These are phyloP conservation scores for Calephelis perditalis DNA, from an alignment of 2,888 invertebrate species.

Conservation along the genomic window DNA sequence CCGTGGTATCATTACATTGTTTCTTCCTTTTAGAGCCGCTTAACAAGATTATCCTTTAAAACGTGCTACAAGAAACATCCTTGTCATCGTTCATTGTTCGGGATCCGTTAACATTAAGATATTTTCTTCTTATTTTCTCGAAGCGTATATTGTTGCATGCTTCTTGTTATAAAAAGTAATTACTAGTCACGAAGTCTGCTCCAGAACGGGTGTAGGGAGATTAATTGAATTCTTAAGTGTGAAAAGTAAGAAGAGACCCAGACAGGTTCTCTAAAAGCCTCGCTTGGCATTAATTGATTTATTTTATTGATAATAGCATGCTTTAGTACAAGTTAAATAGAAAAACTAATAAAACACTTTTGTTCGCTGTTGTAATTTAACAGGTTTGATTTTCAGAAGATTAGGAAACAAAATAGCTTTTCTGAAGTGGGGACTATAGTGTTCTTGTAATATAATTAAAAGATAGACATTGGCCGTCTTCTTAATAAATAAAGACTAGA, in stretches of 20 bases:
- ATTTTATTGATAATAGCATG: constrained; percentile 5
- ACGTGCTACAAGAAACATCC: constrained; percentile 39
- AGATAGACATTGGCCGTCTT: too few relatives aligned
- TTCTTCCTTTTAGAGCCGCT: constrained; percentile 21
- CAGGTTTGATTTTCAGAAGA: too few relatives aligned
- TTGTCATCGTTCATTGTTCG: constrained; percentile 54
- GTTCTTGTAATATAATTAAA: too few relatives aligned
- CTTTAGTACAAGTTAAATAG: background rate
- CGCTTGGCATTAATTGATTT: constrained; percentile 8
- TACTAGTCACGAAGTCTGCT: constrained; percentile 65
- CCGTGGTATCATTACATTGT: constrained; percentile 26
- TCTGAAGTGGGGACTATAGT: too few relatives aligned
- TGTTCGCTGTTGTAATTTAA: too few relatives aligned
- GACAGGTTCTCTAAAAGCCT: constrained; percentile 10
- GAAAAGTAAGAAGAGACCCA: constrained; percentile 39
- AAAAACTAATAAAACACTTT: too few relatives aligned
- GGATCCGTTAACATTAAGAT: constrained; percentile 45
- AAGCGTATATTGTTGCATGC: constrained; percentile 33
- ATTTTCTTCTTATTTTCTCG: constrained; percentile 39
- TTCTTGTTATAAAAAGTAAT: constrained; percentile 65
- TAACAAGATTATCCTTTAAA: constrained; percentile 30
- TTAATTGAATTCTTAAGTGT: constrained; percentile 76
- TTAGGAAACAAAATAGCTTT: too few relatives aligned
- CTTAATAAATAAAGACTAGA: too few relatives aligned
- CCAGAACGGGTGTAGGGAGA: constrained; percentile 55